Percentiles rank a stretch among this genome's conserved stretches.
Evolutionary conservation across 1,140 invertebrate species (phyloP).

Genomic region (Tetramorium alpestre): DNA sequence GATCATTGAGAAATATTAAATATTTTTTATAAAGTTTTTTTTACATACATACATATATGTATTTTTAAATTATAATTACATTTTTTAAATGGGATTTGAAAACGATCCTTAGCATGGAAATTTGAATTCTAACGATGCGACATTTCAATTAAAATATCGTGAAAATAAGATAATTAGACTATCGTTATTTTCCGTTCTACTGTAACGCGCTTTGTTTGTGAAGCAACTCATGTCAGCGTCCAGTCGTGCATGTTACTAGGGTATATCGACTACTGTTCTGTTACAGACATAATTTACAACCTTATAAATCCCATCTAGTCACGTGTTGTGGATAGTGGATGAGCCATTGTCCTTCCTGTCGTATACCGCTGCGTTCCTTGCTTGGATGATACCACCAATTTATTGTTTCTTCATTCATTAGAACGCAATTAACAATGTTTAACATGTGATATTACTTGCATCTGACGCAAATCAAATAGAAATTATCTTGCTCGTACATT

Average conservation of each 20-base stretch:
- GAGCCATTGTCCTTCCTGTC: constrained; percentile 3
- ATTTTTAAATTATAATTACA: background rate
- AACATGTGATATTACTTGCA: constrained; percentile 44
- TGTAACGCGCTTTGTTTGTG: constrained; percentile 6
- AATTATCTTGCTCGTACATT: background rate
- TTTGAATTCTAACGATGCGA: background rate
- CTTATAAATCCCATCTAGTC: constrained; percentile 61
- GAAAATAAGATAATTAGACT: constrained; percentile 4
- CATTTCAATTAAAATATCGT: background rate
- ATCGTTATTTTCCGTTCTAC: background rate
- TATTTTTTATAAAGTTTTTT: background rate
- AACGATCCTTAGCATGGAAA: background rate
- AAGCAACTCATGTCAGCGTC: constrained; percentile 43
- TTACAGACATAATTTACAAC: constrained; percentile 81
- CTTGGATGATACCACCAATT: constrained; percentile 19
- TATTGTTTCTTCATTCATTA: constrained; percentile 42
- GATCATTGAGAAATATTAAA: background rate
- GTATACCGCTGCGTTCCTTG: constrained; percentile 8
- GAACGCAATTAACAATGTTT: constrained; percentile 67
- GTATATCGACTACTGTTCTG: constrained; percentile 77
- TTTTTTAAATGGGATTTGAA: constrained; percentile 31
- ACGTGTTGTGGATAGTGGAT: constrained; percentile 30
- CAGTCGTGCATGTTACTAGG: constrained; percentile 39
- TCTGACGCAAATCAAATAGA: background rate
- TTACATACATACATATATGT: too few species aligned